Evolutionary conservation across 2,888 invertebrate species (phyloP).

Genomic region (Carabus problematicus): DNA sequence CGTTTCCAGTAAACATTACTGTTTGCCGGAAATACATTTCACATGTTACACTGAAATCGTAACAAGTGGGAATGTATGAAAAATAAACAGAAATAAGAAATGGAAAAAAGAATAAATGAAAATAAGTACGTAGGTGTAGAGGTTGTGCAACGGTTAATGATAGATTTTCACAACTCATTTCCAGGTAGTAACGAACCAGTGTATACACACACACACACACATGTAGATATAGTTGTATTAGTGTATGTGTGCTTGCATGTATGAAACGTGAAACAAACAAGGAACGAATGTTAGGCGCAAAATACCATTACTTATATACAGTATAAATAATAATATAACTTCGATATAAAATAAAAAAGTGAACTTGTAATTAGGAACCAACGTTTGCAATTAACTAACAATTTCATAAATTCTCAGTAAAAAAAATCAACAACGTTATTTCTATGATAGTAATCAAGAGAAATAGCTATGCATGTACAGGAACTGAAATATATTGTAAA

Average conservation of each 20-base stretch:
- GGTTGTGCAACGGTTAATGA: conserved; percentile 13
- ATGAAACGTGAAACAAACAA: background rate
- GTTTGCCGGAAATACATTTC: background rate
- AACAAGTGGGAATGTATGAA: background rate
- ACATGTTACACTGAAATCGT: background rate
- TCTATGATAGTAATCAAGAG: too few species aligned
- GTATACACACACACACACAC: background rate
- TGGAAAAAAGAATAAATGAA: background rate
- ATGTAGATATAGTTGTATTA: too few species aligned
- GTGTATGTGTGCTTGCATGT: conserved; percentile 3
- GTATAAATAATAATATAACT: too few species aligned
- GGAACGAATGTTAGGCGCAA: too few species aligned
- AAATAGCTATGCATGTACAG: too few species aligned
- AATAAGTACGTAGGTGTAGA: background rate
- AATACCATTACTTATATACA: too few species aligned
- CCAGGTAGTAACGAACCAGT: background rate
- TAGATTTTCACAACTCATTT: conserved; percentile 13
- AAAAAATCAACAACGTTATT: too few species aligned
- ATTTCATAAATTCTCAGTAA: too few species aligned
- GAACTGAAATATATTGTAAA: too few species aligned
- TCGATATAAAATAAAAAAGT: too few species aligned
- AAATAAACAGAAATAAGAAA: background rate
- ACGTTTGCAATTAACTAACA: too few species aligned
- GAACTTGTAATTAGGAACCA: too few species aligned
- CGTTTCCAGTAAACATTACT: background rate